Base-by-base conservation (phyloP, 2,888 invertebrate genomes). In the Pediacus dermestoides region DNA sequence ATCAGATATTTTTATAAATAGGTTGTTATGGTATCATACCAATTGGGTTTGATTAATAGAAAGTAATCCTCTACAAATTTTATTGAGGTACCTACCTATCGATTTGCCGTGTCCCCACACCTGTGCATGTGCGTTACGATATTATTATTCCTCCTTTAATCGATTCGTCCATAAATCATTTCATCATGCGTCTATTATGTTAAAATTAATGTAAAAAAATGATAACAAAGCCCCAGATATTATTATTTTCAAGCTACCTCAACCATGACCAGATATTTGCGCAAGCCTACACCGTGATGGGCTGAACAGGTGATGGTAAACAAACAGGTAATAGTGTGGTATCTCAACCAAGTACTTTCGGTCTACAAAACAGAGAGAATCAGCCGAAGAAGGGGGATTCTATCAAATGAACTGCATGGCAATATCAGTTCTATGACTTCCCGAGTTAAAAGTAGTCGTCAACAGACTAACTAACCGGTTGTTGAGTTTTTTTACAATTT, bases 271-370 rank as follows among this genome's bases (percentile, higher is more conserved):
- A 18, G n/a, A 18, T n/a, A 18, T 18, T 18, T 18, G 21, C 21
- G 21, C 21, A 18, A 18, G 21, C 21, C 21, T 18, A 6, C 21
- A n/a, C 21, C n/a, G 21, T 18, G 6, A 6, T 18, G 6, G 21
- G 21, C n/a, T 18, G 21, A 18, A 18, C 21, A 18, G 21, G 21
- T 18, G 21, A 18, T 18, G 21, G 21, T 18, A 18, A 18, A 18
- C 21, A 18, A 18, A 18, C 21, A 18, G 21, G 21, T 18, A 18
- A 18, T 7, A n/a, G n/a, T n/a, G n/a, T n/a, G 21, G 21, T 18
- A 18, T 18, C 21, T 18, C 6, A 18, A 18, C 21, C n/a, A n/a
- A 18, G 21, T n/a, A 18, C 21, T 18, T 18, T 18, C 21, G 21
- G 21, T 18, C 21, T 18, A 18, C 21, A 18, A 18, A 18, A 18